Evolutionary conservation across 2,888 invertebrate species (phyloP).

Genomic region (Pemphredon lugubris): DNA sequence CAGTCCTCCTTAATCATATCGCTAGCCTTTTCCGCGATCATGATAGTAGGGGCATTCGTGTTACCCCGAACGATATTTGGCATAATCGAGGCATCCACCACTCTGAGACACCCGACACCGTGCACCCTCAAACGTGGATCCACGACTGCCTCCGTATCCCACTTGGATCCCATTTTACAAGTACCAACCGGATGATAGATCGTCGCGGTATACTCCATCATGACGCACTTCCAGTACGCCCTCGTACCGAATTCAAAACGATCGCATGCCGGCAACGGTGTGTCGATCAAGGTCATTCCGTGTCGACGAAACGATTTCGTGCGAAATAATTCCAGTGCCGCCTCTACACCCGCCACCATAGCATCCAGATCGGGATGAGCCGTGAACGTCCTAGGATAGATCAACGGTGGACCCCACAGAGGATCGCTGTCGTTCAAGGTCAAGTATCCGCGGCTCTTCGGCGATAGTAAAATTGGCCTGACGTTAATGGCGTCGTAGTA

Average conservation of each 20-base stretch:
- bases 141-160: conserved; percentile 85
- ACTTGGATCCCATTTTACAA: conserved; percentile 87
- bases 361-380: conserved; percentile 85
- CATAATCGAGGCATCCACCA: conserved; percentile 87
- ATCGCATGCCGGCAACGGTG: conserved; percentile 18
- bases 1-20: conserved; percentile 79
- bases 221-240: conserved; percentile 85
- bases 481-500: conserved; percentile 86
- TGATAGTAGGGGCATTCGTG: conserved; percentile 83
- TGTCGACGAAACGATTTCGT: conserved; percentile 19
- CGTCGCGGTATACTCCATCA: conserved; percentile 86
- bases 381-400: conserved; percentile 87
- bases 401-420: conserved; percentile 86
- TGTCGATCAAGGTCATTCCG: conserved; percentile 20
- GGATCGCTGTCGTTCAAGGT: conserved; percentile 87
- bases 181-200: conserved; percentile 88
- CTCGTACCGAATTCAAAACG: not conserved
- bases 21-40: conserved; percentile 83
- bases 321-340: conserved; percentile 83
- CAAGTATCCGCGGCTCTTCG: conserved; percentile 85
- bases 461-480: conserved; percentile 85
- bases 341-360: conserved; percentile 85
- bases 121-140: conserved; percentile 85
- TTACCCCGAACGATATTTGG: conserved; percentile 83
- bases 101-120: conserved; percentile 85